A percentile compares a stretch with the other conserved stretches of the same genome.
Conservation (phyloP, 2,113 vertebrate genomes). For the Phocoena sinus region DNA sequence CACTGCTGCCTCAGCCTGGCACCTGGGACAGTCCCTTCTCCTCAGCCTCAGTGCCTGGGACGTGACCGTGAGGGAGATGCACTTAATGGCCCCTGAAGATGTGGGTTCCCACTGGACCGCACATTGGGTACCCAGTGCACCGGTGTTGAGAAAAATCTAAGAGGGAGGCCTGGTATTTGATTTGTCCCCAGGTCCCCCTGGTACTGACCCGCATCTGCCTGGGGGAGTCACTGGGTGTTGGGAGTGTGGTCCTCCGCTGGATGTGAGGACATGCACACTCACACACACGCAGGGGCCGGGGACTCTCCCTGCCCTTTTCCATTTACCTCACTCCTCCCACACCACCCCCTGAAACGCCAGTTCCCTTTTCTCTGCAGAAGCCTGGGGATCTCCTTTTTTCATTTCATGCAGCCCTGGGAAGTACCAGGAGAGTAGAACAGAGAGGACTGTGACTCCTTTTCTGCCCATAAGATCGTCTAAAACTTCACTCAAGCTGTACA, state of each 20-base stretch:
- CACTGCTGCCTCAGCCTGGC: background rate
- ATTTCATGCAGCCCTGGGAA: conserved; percentile 15
- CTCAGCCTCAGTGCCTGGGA: background rate
- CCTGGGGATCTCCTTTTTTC: conserved; percentile 43
- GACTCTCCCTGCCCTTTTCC: background rate
- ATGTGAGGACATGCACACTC: background rate
- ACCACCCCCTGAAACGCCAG: background rate
- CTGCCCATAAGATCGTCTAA: background rate
- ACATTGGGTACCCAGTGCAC: rapidly evolving
- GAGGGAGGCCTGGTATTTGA: background rate
- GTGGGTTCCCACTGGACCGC: rapidly evolving
- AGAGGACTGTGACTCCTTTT: background rate
- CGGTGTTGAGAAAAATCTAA: too few relatives aligned
- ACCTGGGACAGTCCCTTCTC: background rate
- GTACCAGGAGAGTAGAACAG: background rate
- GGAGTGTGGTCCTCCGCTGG: rapidly evolving
- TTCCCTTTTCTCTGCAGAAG: conserved; percentile 30
- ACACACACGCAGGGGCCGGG: rapidly evolving
- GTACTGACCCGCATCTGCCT: background rate
- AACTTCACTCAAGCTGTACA: background rate
- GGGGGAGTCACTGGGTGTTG: background rate
- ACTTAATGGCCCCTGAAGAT: background rate
- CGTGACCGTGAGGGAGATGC: rapidly evolving
- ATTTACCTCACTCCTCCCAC: background rate
- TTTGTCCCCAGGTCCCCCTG: background rate